Percentiles rank a stretch among this genome's conserved stretches.
These are phyloP conservation scores for Sminthurides bifidus DNA, from an alignment of 1,140 invertebrate genomes.

Conservation along the genomic window DNA sequence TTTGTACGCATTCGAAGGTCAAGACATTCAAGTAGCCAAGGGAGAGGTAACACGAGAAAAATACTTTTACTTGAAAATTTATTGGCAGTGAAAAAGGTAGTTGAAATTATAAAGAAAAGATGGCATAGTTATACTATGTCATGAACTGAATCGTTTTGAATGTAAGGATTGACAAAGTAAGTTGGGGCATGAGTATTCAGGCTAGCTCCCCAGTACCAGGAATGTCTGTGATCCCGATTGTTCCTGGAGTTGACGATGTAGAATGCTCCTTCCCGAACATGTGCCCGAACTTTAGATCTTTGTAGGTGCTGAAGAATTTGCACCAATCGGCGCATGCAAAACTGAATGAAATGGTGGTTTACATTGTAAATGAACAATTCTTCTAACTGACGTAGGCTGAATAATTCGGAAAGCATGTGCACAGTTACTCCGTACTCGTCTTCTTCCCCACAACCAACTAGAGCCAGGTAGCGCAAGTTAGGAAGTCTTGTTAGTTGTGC, in stretches of 20 bases:
- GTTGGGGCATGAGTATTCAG: background rate
- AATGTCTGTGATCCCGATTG: background rate
- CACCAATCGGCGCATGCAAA: background rate
- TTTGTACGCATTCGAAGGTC: slow-evolving; percentile 81
- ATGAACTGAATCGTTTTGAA: background rate
- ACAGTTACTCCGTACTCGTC: background rate
- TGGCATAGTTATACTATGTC: background rate
- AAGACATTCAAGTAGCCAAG: slow-evolving; percentile 85
- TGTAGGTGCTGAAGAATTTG: background rate
- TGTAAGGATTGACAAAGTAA: background rate
- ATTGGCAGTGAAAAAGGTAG: background rate
- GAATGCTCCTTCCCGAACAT: background rate
- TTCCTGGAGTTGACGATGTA: background rate
- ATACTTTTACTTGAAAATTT: background rate
- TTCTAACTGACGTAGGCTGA: background rate
- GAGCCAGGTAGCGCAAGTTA: background rate
- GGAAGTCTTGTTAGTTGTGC: background rate
- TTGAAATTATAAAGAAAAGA: background rate
- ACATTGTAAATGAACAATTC: background rate
- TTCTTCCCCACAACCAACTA: background rate
- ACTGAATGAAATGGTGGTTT: background rate
- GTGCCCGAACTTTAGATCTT: background rate
- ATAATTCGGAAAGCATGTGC: background rate
- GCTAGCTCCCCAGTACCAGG: background rate
- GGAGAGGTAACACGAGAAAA: slow-evolving; percentile 69